Base-by-base conservation (phyloP, 1,140 invertebrate species). In the Berghia stephanieae region DNA sequence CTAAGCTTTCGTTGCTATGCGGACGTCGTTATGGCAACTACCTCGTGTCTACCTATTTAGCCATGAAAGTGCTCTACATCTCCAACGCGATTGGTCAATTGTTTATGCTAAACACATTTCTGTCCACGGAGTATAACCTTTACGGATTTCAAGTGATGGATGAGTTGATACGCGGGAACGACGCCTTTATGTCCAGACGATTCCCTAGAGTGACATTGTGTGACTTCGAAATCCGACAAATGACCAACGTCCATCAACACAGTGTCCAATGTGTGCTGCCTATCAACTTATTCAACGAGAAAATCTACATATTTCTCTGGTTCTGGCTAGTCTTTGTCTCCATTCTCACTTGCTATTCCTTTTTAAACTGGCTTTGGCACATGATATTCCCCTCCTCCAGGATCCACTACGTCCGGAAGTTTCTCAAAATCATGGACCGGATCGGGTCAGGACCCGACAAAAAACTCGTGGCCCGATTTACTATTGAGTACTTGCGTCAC, bases 271-370 rank as follows among this genome's bases (percentile, higher is more conserved):
- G 91, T 81, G 90, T 91, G 24, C 90, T 91, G 38, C 91, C 91
- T 75, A 91, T 92, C 60, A 92, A 92, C 80, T 86, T 91, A 36
- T 92, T 91, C 84, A 91, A 92, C 80, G 91, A 91, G 81, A 91
- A 91, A 83, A 91, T 91, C 31, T 92, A 91, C 81, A 89, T 92
- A 72, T 90, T 92, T 78, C 81, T 92, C 43, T 92, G 91, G 91
- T 91, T 92, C 82, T 91, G 91, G 91, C 89, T 91, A 55, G 89
- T 92, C 18, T 90, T 91, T 82, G 89, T 91, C 16, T 87, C 90
- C 67, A 80, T 89, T 24, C 85, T 91, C 27, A 89, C 90, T 16
- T 83, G 89, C 68, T 87, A 90, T 79, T 88, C 83, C 75, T 86
- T 90, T 60, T 66, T 88, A 6, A 76, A 82, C 16, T 90, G 89